Evolutionary conservation across 2,797 vertebrate genomes (phyloP), one percentile per base, ranked within the genome.

Genomic region (Cyprinodon diabolis): DNA sequence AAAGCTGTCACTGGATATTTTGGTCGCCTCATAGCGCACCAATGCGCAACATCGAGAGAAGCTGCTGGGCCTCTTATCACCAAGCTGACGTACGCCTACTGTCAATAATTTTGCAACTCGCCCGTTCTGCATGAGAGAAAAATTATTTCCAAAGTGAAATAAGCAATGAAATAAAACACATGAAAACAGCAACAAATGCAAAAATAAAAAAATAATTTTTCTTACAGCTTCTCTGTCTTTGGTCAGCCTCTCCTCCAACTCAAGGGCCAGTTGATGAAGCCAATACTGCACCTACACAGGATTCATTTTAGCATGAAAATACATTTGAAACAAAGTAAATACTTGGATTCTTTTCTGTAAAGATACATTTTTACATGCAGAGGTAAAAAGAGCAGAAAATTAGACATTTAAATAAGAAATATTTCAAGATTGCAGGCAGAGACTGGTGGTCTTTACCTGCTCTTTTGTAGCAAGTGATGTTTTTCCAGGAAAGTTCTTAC

Each of bases 401-500:
- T 9, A 19, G 2, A 71, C 21, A 51, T 25, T 13, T 10, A 51
- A 56, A 71, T 52, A 51, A 37, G 56, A 23, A 10, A 23, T 19
- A 21, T 1, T 3, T 58, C 47, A 67, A 6, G 25, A 47, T 25
- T 1, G 9, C 9, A 54, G 51, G 35, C 13, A 49, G 10, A 68
- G 11, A 19, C 23, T 25, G 3, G 11, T 19, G 47, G 49, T 3
- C 8, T 25, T 1, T 86, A 99, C 97, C 96, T 97, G 95, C 6
- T 96, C 95, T 83, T 89, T 95, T 0, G 96, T 96, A 78, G 91
- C 90, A 84, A 99, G 91, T 0, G 97, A 96, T 0, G 93, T 92
- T 80, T 91, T 97, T 69, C 98, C 97, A 4, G 93, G 94, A 78
- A 99, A 99, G 86, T 96, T 98, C 91, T 99, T 99, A 91, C 98